Conservation (phyloP, 2,113 vertebrate species). For the Nestor notabilis region DNA sequence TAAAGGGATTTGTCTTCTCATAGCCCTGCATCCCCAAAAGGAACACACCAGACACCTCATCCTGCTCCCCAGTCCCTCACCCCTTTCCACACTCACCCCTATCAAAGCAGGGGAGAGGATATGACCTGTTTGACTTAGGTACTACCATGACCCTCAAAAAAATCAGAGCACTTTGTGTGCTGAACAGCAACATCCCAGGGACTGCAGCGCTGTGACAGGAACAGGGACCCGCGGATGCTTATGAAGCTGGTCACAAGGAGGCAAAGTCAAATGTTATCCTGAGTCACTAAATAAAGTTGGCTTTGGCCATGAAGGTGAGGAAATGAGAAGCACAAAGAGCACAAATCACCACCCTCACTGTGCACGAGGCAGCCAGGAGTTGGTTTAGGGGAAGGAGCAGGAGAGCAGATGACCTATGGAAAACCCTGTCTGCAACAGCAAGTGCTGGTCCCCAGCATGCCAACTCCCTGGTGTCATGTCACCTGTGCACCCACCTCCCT, state of each 20-base stretch:
- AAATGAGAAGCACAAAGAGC: not conserved
- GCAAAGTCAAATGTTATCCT: accelerated
- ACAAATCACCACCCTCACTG: accelerated
- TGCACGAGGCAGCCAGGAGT: not conserved
- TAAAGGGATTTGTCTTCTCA: not conserved
- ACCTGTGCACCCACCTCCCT: not conserved
- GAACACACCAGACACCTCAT: not conserved
- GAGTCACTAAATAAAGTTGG: not conserved
- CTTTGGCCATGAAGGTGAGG: accelerated
- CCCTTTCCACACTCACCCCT: not conserved
- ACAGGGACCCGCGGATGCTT: accelerated
- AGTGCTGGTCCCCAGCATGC: not conserved
- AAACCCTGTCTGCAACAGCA: not conserved
- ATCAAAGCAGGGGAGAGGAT: not conserved
- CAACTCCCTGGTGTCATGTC: not conserved
- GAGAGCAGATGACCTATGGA: accelerated
- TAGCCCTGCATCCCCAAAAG: not conserved
- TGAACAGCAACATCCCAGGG: not conserved
- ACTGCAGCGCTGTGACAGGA: accelerated
- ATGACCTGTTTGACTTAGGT: not conserved
- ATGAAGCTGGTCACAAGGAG: not conserved
- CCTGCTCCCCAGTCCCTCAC: not conserved
- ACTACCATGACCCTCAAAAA: not conserved
- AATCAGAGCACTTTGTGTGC: not conserved
- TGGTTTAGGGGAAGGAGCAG: not conserved